Evolutionary conservation across 2,888 invertebrate genomes (phyloP), one percentile per base, ranked within the genome.

Genomic region (Hypolimnas misippus): DNA sequence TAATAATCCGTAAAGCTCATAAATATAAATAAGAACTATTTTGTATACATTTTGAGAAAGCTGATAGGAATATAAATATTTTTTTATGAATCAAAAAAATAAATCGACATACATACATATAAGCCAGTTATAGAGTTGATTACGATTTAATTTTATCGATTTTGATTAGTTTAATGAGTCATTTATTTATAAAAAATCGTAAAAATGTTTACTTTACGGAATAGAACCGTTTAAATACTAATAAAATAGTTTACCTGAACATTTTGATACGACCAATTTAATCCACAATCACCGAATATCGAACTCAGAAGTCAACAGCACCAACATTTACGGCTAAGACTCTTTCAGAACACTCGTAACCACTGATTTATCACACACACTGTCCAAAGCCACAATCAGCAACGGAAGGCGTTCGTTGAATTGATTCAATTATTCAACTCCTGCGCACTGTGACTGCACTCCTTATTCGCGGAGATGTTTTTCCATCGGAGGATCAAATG

Each of bases 401-500:
- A 79, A 79, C 85, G 87, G 88, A 87, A 83, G 82, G 81, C 83
- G 72, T 72, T 79, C 74, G 84, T 83, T 87, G 82, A 86, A 83
- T 87, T 87, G 85, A 91, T 89, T 85, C 83, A 90, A 91, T 91
- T 81, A 79, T 65, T 57, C 69, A 67, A 70, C 75, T 74, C 70
- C 67, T 68, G 75, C 70, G 70, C 68, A 65, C 65, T 42, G 67
- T 46, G 58, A 57, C 58, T 46, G 57, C 62, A 56, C 59, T 62
- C 63, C 68, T 69, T 60, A 44, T 54, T 56, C 61, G 62, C 53
- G 65, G 79, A 79, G 83, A 77, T 84, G 84, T 75, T 81, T 76
- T 78, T 82, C 71, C 68, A 73, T 63, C 79, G 69, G 79, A 79
- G 83, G 82, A 86, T 82, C 78, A 84, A 86, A 75, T 84, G 84